Evolutionary conservation across 92 coral and sea anemone genomes (phyloP), one percentile per base, ranked within the genome.

Genomic region (Parazoanthus swiftii): DNA sequence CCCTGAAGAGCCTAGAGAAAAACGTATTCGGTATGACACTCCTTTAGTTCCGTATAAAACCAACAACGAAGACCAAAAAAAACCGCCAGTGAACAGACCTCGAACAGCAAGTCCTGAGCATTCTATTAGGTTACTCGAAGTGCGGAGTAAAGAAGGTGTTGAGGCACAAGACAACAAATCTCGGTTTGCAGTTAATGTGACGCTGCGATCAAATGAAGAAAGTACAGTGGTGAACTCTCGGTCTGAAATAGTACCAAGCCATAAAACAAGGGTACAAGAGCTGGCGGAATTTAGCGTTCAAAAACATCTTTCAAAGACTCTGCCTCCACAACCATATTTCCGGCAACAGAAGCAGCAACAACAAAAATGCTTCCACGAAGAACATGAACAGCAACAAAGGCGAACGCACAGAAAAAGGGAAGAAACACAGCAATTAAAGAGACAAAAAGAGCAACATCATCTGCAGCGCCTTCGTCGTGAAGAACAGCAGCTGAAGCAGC

Each of bases 391-490:
- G 26, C 78, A 84, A 35, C 87, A 84, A 51, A 50, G 65, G 43
- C 78, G 87, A 71, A 58, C 48, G 26, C 77, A 84, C 42, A 70
- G 65, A 74, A 84, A 65, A 72, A 70, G 48, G 29, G 79, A 48
- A 70, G 87, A 84, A 26, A 44, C 46, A 25, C 87, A 84, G 29
- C 67, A 84, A n/a, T 4, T 84, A 23, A 84, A 84, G 38, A 84
- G 75, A 35, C 87, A 84, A 51, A 71, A 74, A 71, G 87, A 84
- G 23, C 87, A 84, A 15, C 87, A 84, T 71, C 87, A 84, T 71
- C 58, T 84, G 65, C 87, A 84, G 68, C 87, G 87, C 20, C 87
- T 84, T 46, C 87, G 87, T 1, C 87, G 87, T 8, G 87, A 84
- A 46, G 87, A 84, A 72, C 87, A 84, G 68, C 87, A 72, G 5